These are phyloP conservation scores for Zaprionus davidi DNA, from an alignment of 1,140 invertebrate genomes.

Conservation along the genomic window DNA sequence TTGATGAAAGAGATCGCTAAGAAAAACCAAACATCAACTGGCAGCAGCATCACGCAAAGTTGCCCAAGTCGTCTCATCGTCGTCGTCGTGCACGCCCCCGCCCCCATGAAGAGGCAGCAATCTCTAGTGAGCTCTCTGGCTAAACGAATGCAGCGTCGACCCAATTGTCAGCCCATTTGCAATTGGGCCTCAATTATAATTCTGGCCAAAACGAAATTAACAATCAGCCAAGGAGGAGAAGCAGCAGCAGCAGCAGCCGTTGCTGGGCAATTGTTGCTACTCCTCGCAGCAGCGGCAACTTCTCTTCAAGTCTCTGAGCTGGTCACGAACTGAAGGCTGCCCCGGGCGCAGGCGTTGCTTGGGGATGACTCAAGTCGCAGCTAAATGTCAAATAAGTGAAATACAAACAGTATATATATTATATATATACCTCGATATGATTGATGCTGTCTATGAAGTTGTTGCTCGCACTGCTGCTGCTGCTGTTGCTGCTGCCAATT, in stretches of 20 bases:
- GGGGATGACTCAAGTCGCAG: conserved; percentile 53
- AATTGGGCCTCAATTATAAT: conserved; percentile 74
- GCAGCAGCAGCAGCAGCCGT: conserved; percentile 5
- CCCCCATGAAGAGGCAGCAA: conserved; percentile 20
- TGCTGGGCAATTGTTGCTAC: conserved; percentile 5
- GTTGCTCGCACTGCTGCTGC: conserved; percentile 12
- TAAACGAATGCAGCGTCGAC: conserved; percentile 56
- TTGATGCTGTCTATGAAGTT: conserved; percentile 40
- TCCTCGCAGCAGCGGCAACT: not conserved
- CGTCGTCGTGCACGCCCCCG: conserved; percentile 39
- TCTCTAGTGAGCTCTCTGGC: conserved; percentile 8
- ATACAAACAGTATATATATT: not conserved
- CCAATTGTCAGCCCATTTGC: conserved; percentile 74
- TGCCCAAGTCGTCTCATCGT: conserved; percentile 52
- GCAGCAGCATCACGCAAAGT: conserved; percentile 66
- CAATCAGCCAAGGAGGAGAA: conserved; percentile 1
- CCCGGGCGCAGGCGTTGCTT: conserved; percentile 51
- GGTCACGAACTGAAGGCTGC: conserved; percentile 64
- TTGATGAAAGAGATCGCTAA: conserved; percentile 38
- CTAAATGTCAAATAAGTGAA: conserved; percentile 69
- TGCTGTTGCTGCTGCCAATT: conserved; percentile 28
- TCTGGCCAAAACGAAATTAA: conserved; percentile 28
- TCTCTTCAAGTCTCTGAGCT: conserved; percentile 18
- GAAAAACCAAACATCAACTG: conserved; percentile 9
- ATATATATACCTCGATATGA: conserved; percentile 24